Conservation (phyloP, 92 coral and sea anemone genomes). For the Zoanthus solanderi region DNA sequence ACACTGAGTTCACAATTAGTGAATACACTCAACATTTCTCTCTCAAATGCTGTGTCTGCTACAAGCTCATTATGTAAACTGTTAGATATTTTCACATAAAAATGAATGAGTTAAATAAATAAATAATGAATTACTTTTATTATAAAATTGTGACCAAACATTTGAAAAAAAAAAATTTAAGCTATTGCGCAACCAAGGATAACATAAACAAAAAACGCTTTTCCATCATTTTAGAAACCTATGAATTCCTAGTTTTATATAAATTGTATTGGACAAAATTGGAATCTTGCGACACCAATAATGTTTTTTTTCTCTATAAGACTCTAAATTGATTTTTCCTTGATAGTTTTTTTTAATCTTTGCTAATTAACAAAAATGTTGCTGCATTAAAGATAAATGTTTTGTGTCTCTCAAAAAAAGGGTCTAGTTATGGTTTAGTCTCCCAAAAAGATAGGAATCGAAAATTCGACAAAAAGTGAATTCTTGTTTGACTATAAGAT, state of each 20-base stretch:
- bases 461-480: constrained; percentile 2
- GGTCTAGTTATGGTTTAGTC: not conserved
- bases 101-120: not conserved
- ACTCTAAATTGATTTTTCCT: not conserved
- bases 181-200: not conserved
- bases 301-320: too few species aligned
- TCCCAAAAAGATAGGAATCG: not conserved
- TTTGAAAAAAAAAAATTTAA: constrained; percentile 5
- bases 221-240: not conserved
- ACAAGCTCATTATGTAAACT: not conserved
- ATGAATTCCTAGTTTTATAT: too few species aligned
- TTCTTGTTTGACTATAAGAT: not conserved
- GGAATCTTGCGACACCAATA: not conserved
- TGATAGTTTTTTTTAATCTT: not conserved
- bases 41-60: not conserved
- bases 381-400: constrained; percentile 38
- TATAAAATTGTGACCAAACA: constrained; percentile 9
- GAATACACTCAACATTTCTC: not conserved
- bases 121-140: constrained; percentile 18
- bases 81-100: not conserved
- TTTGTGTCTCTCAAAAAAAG: constrained; percentile 41
- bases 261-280: too few species aligned
- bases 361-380: not conserved
- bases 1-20: not conserved
- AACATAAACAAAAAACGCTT: not conserved